Conservation (phyloP, 1,140 invertebrate genomes). For the Macrocentrus cingulum region DNA sequence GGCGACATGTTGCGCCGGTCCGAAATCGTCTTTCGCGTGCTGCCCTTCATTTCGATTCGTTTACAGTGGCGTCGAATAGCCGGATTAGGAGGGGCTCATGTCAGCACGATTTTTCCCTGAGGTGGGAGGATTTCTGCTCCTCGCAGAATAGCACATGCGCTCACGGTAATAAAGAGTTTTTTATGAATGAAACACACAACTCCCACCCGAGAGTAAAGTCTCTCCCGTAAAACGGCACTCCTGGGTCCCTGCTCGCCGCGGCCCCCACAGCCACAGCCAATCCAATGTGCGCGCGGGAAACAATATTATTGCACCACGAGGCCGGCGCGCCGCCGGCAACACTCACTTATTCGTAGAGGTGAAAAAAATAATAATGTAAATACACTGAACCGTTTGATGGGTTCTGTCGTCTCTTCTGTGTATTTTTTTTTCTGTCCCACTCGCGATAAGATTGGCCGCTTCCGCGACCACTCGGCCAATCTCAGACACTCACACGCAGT, state of each 20-base stretch:
- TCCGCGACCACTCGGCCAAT: too few species aligned
- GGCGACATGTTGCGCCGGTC: constrained; percentile 65
- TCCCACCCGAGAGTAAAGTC: constrained; percentile 31
- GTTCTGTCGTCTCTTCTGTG: too few species aligned
- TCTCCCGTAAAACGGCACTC: constrained; percentile 20
- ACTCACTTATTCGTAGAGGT: constrained; percentile 10
- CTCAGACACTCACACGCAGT: too few species aligned
- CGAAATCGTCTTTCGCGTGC: constrained; percentile 66
- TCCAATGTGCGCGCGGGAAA: constrained; percentile 49
- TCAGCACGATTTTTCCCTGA: neutral
- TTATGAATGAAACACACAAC: constrained; percentile 61
- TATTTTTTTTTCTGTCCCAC: too few species aligned
- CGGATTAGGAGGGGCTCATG: too few species aligned
- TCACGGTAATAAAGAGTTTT: constrained; percentile 59
- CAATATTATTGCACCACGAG: constrained; percentile 50
- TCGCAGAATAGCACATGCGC: constrained; percentile 55
- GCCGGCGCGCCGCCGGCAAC: constrained; percentile 8
- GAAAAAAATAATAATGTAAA: too few species aligned
- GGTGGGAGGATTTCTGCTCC: constrained; percentile 20
- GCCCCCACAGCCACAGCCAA: constrained; percentile 36
- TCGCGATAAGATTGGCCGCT: constrained; percentile 1
- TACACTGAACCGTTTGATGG: too few species aligned
- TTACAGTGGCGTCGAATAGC: constrained; percentile 1
- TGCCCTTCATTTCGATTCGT: constrained; percentile 34
- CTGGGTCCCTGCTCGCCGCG: constrained; percentile 16